Conservation (phyloP, 2,888 invertebrate genomes). For the Drosophila hawaiiensis region DNA sequence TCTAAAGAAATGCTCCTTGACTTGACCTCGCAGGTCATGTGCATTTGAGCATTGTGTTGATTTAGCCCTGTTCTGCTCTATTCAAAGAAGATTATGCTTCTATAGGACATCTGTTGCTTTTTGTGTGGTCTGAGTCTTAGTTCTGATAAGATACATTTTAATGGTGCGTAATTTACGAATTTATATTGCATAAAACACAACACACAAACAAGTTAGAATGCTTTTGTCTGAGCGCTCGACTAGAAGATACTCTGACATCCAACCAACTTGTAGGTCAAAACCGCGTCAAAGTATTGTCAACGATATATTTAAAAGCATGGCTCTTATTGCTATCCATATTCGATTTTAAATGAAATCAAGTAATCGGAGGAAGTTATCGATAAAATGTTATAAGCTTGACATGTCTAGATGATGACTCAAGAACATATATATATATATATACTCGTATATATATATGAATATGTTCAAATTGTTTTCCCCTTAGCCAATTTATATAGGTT, state of each 20-base stretch:
- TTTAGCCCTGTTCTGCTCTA: neutral
- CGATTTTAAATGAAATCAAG: neutral
- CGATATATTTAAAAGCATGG: neutral
- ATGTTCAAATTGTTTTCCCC: too few relatives aligned
- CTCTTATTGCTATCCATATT: neutral
- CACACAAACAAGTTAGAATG: neutral
- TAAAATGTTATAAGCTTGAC: too few relatives aligned
- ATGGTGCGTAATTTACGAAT: constrained; percentile 43
- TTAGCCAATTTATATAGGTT: too few relatives aligned
- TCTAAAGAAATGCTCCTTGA: neutral
- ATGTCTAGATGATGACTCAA: neutral
- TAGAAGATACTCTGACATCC: neutral
- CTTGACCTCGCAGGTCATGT: neutral
- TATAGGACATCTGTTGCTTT: constrained; percentile 29
- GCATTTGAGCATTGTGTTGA: neutral
- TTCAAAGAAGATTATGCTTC: neutral
- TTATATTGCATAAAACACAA: neutral
- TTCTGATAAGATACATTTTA: constrained; percentile 68
- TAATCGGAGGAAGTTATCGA: neutral
- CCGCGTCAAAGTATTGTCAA: neutral
- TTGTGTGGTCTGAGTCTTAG: constrained; percentile 30
- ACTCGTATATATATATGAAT: too few relatives aligned
- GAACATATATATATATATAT: neutral
- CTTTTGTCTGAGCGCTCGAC: neutral
- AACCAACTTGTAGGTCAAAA: too few relatives aligned